These are phyloP conservation scores for Lithodes maja DNA, from an alignment of 2,888 invertebrate species.

Conservation along the genomic window DNA sequence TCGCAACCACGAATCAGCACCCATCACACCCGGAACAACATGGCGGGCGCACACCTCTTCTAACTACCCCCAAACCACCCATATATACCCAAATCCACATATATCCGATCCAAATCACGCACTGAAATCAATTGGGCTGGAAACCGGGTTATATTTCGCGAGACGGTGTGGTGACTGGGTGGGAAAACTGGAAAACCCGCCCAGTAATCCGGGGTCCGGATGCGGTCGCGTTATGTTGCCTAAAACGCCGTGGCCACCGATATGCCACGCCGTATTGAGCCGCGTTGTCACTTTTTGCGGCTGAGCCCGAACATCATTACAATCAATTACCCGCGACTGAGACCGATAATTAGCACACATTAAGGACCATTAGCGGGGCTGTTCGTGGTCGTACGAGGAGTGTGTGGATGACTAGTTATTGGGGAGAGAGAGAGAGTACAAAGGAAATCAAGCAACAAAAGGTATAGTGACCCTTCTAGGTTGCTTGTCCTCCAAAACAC, in stretches of 20 bases:
- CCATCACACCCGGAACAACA: constrained; percentile 28
- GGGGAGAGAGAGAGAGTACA: background rate
- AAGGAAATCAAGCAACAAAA: background rate
- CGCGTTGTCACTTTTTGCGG: constrained; percentile 60
- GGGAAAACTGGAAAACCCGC: no score
- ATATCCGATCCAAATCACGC: background rate
- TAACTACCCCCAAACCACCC: background rate
- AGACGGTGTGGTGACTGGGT: background rate
- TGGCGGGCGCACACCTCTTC: constrained; percentile 5
- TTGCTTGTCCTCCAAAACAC: no score
- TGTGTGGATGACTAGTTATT: background rate
- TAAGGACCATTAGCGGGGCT: constrained; percentile 44
- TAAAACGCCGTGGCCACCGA: constrained; percentile 39
- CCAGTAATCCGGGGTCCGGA: background rate
- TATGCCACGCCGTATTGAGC: constrained; percentile 50
- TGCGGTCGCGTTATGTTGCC: constrained; percentile 26
- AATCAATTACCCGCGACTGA: constrained; percentile 55
- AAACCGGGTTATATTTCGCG: background rate
- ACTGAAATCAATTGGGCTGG: background rate
- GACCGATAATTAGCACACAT: constrained; percentile 52
- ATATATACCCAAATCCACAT: background rate
- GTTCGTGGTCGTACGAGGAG: constrained; percentile 36
- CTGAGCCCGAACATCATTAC: constrained; percentile 48
- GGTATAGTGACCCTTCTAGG: background rate
- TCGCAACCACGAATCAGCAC: constrained; percentile 24